Evolutionary conservation across 2,888 invertebrate species (phyloP), one percentile per base, ranked within the genome.

Genomic region (Aleiodes alternator): DNA sequence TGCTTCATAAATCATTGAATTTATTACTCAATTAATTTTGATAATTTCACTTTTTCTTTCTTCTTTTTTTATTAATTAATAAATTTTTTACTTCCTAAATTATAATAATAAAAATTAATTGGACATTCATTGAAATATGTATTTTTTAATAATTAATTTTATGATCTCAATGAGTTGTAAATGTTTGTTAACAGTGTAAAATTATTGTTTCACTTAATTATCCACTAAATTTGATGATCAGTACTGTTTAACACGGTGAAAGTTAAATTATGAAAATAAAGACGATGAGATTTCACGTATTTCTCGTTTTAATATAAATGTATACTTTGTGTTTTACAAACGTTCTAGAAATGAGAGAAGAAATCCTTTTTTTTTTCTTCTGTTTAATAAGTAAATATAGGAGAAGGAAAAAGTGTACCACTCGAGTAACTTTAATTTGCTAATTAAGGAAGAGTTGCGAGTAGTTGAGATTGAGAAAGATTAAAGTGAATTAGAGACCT

Each of bases 261-360:
- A 81, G 80, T 81, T 23, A 76, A 75, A 66, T 48, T 66, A 72
- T 69, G 74, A 74, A 73, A 75, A 76, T 75, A 76, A 70, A 73
- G 68, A 50, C 38, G 69, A 23, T 23, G 23, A 57, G 68, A 71
- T 50, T 72, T 74, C 64, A 75, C 71, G 78, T 69, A 43, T 69
- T 56, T 53, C 56, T 59, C 69, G 53, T 53, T 74, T 69, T 51
- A 61, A 69, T 69, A 59, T 69, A 69, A 51, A 61, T 72, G 7
- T 43, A 43, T 50, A 72, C 16, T 34, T 64, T 16, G 64, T 64
- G 55, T 55, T 48, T 23, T 43, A 43, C 23, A 51, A 48, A 59
- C 34, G 38, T 23, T 69, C 31, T 68, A n/a, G 12, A 56, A 70
- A 56, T 71, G 48, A 48, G 57, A 48, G 48, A n/a, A 57, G 29